These are phyloP conservation scores for Limnephilus marmoratus DNA, from an alignment of 2,888 invertebrate species.

Conservation along the genomic window DNA sequence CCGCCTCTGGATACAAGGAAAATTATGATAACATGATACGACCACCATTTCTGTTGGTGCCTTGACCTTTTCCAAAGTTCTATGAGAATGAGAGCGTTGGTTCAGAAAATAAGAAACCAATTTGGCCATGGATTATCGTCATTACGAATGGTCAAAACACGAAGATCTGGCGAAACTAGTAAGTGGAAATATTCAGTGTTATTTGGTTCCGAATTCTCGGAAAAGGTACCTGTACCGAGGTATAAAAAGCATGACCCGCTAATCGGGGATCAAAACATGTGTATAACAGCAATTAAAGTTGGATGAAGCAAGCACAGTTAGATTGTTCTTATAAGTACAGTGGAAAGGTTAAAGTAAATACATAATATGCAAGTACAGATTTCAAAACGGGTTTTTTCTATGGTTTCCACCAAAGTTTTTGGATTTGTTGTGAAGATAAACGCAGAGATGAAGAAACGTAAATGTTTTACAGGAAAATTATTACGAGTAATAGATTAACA, in stretches of 20 bases:
- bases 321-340: neutral
- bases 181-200: constrained; percentile 24
- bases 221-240: neutral
- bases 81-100: constrained; percentile 30
- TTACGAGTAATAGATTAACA: too few species aligned
- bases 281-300: neutral
- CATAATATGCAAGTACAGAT: too few species aligned
- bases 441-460: too few species aligned
- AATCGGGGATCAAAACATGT: constrained; percentile 23
- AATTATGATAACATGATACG: neutral
- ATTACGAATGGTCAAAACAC: neutral
- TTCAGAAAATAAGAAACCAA: neutral
- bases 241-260: constrained; percentile 27
- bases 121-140: neutral
- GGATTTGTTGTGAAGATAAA: too few species aligned
- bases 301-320: neutral
- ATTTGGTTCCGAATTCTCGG: constrained; percentile 7
- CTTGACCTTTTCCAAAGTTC: constrained; percentile 31
- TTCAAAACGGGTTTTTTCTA: neutral
- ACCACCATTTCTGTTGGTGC: neutral
- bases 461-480: too few species aligned
- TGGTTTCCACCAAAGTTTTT: too few species aligned
- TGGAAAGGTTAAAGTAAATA: neutral
- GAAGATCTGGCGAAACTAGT: constrained; percentile 4
- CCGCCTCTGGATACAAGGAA: neutral